A percentile compares a stretch with the other conserved stretches of the same genome.
Evolutionary conservation across 2,113 vertebrate genomes (phyloP).

Genomic region (Aspidoscelis tigris): DNA sequence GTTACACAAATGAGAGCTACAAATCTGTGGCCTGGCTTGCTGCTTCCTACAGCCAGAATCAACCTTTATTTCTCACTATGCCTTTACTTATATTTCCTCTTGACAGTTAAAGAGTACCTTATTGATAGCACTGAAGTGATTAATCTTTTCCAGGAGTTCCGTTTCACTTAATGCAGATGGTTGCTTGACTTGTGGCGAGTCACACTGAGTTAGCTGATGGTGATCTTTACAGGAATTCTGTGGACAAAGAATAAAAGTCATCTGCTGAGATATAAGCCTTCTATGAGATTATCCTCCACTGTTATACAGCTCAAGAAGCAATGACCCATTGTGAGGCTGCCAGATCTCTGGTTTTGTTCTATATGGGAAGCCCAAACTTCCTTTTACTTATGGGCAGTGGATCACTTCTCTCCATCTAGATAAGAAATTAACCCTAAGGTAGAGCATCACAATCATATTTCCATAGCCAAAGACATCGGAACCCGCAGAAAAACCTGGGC

Average conservation of each 20-base stretch:
- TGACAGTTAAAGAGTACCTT: conserved; percentile 78
- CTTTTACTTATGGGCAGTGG: accelerated
- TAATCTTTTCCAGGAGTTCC: conserved; percentile 83
- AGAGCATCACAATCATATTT: neutral
- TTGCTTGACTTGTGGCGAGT: conserved; percentile 68
- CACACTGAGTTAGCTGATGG: conserved; percentile 68
- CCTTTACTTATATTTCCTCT: neutral
- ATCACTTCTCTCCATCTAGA: neutral
- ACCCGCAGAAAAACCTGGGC: neutral
- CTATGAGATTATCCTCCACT: neutral
- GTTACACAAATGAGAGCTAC: too few relatives aligned
- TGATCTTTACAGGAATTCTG: conserved; percentile 48
- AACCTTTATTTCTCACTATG: neutral
- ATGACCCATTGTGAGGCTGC: neutral
- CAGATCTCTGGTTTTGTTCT: neutral
- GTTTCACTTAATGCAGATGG: conserved; percentile 68
- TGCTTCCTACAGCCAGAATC: neutral
- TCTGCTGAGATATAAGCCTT: neutral
- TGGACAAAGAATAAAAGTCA: neutral
- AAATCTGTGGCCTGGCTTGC: too few relatives aligned
- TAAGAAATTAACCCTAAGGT: too few relatives aligned
- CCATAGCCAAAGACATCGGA: neutral
- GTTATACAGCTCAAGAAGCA: neutral
- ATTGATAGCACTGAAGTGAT: conserved; percentile 81
- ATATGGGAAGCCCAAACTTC: conserved; percentile 1